Base-by-base conservation (phyloP, 2,888 invertebrate species). In the Philopedon plagiatum region DNA sequence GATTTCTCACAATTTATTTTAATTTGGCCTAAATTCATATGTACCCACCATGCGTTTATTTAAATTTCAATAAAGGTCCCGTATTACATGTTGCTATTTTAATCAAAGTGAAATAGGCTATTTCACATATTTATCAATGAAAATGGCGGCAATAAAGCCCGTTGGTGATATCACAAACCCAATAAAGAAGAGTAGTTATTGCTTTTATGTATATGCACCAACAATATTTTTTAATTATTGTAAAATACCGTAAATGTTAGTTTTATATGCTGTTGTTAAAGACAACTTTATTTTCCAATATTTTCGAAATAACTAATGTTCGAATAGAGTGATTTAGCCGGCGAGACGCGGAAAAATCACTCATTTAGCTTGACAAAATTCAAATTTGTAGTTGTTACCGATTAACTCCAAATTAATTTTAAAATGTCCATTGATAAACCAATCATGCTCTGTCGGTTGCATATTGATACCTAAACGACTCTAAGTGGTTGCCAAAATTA, bases 131-230 rank as follows among this genome's bases (percentile, higher is more conserved):
- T 46, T 61, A 32, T 44, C 61, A 61, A 61, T 29, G 19, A 29
- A 61, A 61, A 61, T 61, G 1, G 61, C 29, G 46, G 29, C 46
- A 61, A 61, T 61, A 61, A 44, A 41, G 26, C 13, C 26, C 51
- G 29, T 51, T 29, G 51, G 15, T 29, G 26, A 51, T 51, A 51
- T 51, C 44, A 46, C 2, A 21, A 19, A n/a, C 39, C 8, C 60
- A 32, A 60, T 60, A 60, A 60, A 60, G 60, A 60, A 39, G 39
- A 60, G 23, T 60, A 41, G 39, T 60, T 41, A 60, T 60, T 61
- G 46, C 11, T 11, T 15, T 23, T 41, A 26, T 23, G 15, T 32
- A 29, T 51, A 29, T 44, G 32, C 18, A 32, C 41, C 46, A 46
- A 29, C 32, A 41, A 46, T 46, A 61, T 44, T 61, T 61, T 61